Percentiles rank a stretch among this genome's conserved stretches.
These are phyloP conservation scores for Chorisops tibialis DNA, from an alignment of 2,888 invertebrate genomes.

Conservation along the genomic window DNA sequence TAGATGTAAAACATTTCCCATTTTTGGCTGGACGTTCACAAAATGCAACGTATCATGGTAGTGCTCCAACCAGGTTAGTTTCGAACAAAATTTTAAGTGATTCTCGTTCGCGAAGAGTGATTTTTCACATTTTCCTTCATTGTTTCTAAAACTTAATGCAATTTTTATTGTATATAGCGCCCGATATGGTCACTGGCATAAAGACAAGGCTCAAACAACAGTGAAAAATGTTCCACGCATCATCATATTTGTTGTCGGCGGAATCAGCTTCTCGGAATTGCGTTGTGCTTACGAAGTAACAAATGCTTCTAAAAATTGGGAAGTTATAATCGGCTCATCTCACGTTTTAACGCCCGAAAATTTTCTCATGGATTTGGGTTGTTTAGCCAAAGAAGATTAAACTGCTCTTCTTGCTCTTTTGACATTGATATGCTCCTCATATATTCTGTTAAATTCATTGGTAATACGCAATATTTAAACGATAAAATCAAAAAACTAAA, in stretches of 20 bases:
- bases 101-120: too few relatives aligned
- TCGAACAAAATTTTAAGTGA: background rate
- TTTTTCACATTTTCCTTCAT: too few relatives aligned
- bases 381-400: conserved; percentile 52
- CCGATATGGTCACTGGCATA: conserved; percentile 99
- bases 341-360: conserved; percentile 94
- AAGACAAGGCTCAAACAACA: conserved; percentile 91
- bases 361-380: conserved; percentile 81
- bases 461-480: background rate
- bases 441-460: conserved; percentile 12
- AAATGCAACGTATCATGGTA: conserved; percentile 73
- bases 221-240: conserved; percentile 94
- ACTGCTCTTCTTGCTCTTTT: conserved; percentile 9
- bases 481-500: conserved; percentile 15
- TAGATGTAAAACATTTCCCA: conserved; percentile 94
- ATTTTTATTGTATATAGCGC: conserved; percentile 70
- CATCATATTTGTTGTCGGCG: conserved; percentile 95
- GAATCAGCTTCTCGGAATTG: conserved; percentile 94
- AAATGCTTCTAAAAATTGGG: conserved; percentile 94
- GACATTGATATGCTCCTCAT: conserved; percentile 11
- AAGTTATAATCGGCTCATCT: conserved; percentile 95
- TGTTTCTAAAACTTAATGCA: too few relatives aligned
- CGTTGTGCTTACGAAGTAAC: conserved; percentile 99
- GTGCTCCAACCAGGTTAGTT: conserved; percentile 81
- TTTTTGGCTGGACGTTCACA: conserved; percentile 89